These are phyloP conservation scores for Cydia splendana DNA, from an alignment of 1,140 invertebrate genomes.

Conservation along the genomic window DNA sequence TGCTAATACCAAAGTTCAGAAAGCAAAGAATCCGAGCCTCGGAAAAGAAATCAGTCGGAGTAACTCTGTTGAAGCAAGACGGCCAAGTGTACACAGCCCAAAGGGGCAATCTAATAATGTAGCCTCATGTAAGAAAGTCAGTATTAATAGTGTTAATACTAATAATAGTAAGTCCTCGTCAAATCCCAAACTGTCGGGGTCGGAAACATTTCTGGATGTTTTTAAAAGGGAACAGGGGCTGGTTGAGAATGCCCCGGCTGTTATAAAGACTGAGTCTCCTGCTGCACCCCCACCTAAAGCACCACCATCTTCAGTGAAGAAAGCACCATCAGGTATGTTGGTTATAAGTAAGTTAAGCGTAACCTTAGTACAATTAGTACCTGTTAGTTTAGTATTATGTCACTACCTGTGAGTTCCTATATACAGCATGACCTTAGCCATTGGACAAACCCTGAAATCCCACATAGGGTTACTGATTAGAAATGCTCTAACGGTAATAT, in stretches of 20 bases:
- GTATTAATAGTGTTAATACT: slow-evolving; percentile 67
- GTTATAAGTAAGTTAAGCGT: neutral
- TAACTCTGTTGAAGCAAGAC: slow-evolving; percentile 47
- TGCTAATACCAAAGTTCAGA: slow-evolving; percentile 62
- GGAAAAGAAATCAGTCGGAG: slow-evolving; percentile 45
- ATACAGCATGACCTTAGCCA: no score
- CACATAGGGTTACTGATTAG: no score
- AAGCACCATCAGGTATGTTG: slow-evolving; percentile 46
- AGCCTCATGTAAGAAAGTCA: slow-evolving; percentile 53
- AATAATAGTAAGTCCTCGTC: slow-evolving; percentile 54
- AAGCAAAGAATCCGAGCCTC: slow-evolving; percentile 50
- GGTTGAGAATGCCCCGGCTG: slow-evolving; percentile 45
- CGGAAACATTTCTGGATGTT: slow-evolving; percentile 73
- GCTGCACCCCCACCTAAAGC: slow-evolving; percentile 32
- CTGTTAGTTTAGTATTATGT: no score
- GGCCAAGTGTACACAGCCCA: slow-evolving; percentile 52
- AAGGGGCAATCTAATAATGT: slow-evolving; percentile 46
- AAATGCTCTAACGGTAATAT: no score
- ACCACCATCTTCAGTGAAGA: slow-evolving; percentile 37
- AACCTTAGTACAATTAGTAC: no score
- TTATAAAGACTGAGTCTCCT: slow-evolving; percentile 54
- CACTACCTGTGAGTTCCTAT: no score
- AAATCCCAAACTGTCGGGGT: slow-evolving; percentile 41
- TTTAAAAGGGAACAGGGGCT: slow-evolving; percentile 73
- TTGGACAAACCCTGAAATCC: no score